phyloP scores from a whole-genome alignment of 2,888 invertebrate species.

The Mythimna ferrago region DNA sequence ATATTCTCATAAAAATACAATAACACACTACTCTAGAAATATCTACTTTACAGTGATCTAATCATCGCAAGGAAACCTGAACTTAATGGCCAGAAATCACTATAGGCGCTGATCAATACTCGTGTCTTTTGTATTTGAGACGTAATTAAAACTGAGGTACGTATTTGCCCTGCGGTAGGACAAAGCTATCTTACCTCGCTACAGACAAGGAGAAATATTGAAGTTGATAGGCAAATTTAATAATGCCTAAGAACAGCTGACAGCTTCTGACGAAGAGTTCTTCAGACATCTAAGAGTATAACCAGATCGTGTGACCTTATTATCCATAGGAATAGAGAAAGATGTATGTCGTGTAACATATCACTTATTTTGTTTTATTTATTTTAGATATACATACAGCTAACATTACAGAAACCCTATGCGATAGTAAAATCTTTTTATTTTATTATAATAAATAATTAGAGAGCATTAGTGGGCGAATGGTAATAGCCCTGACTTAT shows the following conservation, averaged over 20 bases:
- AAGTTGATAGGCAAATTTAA: background rate
- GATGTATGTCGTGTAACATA: too few relatives aligned
- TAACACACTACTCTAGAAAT: background rate
- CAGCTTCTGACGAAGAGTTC: too few relatives aligned
- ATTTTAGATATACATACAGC: too few relatives aligned
- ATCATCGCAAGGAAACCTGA: background rate
- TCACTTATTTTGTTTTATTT: too few relatives aligned
- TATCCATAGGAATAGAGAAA: too few relatives aligned
- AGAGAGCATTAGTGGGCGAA: too few relatives aligned
- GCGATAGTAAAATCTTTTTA: too few relatives aligned
- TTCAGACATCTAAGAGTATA: too few relatives aligned
- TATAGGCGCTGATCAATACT: slow-evolving; percentile 6
- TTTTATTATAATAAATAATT: too few relatives aligned
- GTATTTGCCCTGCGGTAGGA: background rate
- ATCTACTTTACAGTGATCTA: background rate
- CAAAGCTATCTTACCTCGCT: background rate
- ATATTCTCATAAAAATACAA: background rate
- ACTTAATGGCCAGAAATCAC: background rate
- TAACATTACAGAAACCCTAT: too few relatives aligned
- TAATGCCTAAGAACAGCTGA: background rate
- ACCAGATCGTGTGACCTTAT: too few relatives aligned
- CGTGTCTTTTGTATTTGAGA: background rate
- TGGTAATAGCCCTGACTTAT: too few relatives aligned
- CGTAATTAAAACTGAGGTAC: background rate
- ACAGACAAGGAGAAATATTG: background rate